Evolutionary conservation across 1,140 invertebrate species (phyloP).

Genomic region (Polypedilum pembai): DNA sequence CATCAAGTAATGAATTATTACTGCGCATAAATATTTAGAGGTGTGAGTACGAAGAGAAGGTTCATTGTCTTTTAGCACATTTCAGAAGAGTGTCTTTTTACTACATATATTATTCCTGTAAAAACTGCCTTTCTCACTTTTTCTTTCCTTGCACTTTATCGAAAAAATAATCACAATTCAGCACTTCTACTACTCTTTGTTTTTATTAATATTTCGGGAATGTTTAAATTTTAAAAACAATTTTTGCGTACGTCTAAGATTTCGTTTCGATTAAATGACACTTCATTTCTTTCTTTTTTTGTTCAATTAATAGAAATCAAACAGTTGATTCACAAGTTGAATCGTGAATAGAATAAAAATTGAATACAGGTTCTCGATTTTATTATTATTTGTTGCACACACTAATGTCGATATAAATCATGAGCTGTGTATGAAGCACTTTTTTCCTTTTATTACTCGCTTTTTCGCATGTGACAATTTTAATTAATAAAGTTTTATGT

Average conservation of each 20-base stretch:
- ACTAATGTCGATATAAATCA: neutral
- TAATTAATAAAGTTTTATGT: no score
- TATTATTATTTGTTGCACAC: neutral
- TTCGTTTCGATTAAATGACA: neutral
- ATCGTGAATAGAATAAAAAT: neutral
- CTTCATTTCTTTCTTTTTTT: neutral
- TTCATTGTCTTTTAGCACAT: conserved; percentile 12
- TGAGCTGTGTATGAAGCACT: neutral
- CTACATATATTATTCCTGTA: neutral
- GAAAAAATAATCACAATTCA: neutral
- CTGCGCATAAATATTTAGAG: conserved; percentile 18
- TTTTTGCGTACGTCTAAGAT: neutral
- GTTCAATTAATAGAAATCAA: neutral
- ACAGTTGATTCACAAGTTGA: neutral
- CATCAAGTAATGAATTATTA: neutral
- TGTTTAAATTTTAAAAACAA: neutral
- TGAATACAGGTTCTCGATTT: neutral
- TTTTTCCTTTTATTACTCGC: neutral
- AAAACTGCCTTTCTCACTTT: neutral
- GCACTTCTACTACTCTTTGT: neutral
- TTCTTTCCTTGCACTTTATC: neutral
- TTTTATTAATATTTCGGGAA: neutral
- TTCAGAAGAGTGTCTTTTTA: neutral
- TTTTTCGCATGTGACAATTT: no score
- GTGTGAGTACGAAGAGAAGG: neutral